Evolutionary conservation across 2,797 vertebrate species (phyloP), one percentile per base, ranked within the genome.

Genomic region (Gymnopithys bicolor): DNA sequence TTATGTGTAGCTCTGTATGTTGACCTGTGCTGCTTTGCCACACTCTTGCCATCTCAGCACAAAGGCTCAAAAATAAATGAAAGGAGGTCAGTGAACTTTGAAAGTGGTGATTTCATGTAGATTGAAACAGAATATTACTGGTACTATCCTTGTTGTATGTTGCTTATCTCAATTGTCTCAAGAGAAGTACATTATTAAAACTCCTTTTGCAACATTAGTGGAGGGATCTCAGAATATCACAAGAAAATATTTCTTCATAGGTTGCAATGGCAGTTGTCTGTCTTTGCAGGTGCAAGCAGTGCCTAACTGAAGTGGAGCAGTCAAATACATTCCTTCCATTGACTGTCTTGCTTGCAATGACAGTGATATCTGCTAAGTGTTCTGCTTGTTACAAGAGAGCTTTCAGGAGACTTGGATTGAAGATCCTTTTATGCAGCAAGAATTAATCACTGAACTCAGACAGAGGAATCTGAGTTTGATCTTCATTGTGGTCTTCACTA

Each of bases 141-240:
- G 45, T 43, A 41, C 23, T 17, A 33, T 21, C 11, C 23, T 64
- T 56, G 37, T 5, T 74, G 5, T 23, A 43, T 1, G 2, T 52
- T 35, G 19, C 19, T 22, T 14, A 33, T 46, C 22, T 68, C 14
- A 28, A 9, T 28, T 77, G 19, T 19, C 11, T 81, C 60, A 41
- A 55, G 41, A 60, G 27, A 30, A 80, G 9, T 9, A 70, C 10
- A 19, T 49, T 11, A 30, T 32, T 56, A 74, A 60, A 75, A 13
- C 18, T 67, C 12, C 33, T 58, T 89, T 71, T 71, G 32, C 63
- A 58, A 74, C 46, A 16, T 58, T 13, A 32, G n/a, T 66, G 15
- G 25, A 79, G 23, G 35, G 8, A 52, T 67, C 7, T 6, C 25
- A n/a, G 22, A 79, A 35, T 39, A 70, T 16, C 0, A 0, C 27